A percentile compares a stretch with the other conserved stretches of the same genome.
Evolutionary conservation across 2,888 invertebrate genomes (phyloP).

Genomic region (Epinotia demarniana): DNA sequence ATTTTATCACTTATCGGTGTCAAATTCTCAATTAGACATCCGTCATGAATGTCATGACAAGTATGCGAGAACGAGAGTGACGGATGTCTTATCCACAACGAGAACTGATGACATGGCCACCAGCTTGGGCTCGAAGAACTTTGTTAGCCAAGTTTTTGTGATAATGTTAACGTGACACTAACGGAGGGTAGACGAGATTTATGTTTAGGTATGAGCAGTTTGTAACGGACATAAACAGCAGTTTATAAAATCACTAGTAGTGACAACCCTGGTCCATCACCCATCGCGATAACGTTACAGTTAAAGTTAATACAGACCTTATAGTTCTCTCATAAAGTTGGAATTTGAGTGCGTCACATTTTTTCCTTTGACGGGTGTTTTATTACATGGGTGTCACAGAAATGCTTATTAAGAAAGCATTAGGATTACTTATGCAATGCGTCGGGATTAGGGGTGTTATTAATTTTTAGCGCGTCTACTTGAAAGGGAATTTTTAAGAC

Average conservation of each 20-base stretch:
- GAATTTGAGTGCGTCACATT: constrained; percentile 27
- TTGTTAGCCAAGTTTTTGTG: no score
- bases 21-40: no score
- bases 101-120: no score
- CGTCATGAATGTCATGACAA: no score
- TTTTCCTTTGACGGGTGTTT: constrained; percentile 37
- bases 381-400: constrained; percentile 38
- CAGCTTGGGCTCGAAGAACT: no score
- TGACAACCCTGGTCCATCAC: constrained; percentile 11
- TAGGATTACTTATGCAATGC: constrained; percentile 32
- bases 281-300: not conserved
- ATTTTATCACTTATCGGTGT: no score
- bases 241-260: constrained; percentile 9
- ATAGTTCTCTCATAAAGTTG: constrained; percentile 6
- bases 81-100: no score
- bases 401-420: constrained; percentile 38
- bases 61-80: no score
- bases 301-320: not conserved
- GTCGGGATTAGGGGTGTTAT: constrained; percentile 32
- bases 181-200: no score
- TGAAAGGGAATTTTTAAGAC: constrained; percentile 39
- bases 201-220: not conserved
- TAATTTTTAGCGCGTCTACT: constrained; percentile 34
- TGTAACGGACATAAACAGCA: constrained; percentile 1
- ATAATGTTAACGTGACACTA: no score